These are phyloP conservation scores for Agrochola circellaris DNA, from an alignment of 2,888 invertebrate species.

Conservation along the genomic window DNA sequence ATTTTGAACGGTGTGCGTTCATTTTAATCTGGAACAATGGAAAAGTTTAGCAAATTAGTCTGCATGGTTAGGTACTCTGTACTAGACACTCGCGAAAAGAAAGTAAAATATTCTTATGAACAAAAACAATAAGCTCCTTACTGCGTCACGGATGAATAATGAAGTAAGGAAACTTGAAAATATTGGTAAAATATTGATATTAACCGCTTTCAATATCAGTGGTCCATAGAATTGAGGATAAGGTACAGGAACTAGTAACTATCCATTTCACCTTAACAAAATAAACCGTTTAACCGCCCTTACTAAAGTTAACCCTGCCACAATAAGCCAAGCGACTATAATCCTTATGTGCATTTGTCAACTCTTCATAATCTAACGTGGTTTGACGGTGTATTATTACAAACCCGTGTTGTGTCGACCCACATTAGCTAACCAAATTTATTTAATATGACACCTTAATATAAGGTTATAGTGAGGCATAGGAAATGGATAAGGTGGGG, in stretches of 20 bases:
- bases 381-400: slow-evolving; percentile 39
- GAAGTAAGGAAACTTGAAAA: neutral
- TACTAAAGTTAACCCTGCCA: neutral
- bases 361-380: slow-evolving; percentile 39
- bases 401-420: slow-evolving; percentile 44
- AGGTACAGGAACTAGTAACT: neutral
- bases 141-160: neutral
- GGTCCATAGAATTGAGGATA: neutral
- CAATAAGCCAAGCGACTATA: slow-evolving; percentile 26
- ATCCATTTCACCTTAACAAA: neutral
- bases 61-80: neutral
- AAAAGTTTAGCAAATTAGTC: slow-evolving; percentile 25
- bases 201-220: neutral
- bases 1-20: slow-evolving; percentile 75
- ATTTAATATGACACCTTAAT: slow-evolving; percentile 59
- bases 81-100: neutral
- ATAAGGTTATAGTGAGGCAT: slow-evolving; percentile 14
- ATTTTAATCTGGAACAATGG: slow-evolving; percentile 85
- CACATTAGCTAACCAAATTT: slow-evolving; percentile 56
- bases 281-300: neutral
- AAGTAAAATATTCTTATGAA: neutral
- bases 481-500: slow-evolving; percentile 5
- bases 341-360: slow-evolving; percentile 40
- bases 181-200: neutral
- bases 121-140: too few relatives aligned